Percentiles rank a stretch among this genome's conserved stretches.
phyloP scores from a whole-genome alignment of 2,888 invertebrate species.

The Tetragnatha montana region DNA sequence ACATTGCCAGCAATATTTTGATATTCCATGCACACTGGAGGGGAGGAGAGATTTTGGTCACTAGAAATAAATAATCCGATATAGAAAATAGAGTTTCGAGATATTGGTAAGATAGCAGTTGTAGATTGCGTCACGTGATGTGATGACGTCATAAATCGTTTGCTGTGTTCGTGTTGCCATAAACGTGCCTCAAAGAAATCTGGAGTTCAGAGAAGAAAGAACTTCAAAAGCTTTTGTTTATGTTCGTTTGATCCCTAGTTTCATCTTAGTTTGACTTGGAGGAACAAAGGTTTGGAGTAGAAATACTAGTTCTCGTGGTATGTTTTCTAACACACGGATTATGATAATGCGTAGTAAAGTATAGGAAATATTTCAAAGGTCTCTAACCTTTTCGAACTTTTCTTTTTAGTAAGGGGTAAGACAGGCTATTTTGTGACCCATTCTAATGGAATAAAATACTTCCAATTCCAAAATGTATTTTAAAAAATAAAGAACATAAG shows the following conservation, averaged over 20 bases:
- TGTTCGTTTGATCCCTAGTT: background rate
- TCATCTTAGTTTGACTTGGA: background rate
- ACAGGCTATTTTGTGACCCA: no score
- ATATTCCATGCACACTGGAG: background rate
- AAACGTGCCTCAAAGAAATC: constrained; percentile 13
- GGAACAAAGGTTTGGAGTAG: no score
- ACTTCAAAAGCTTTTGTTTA: background rate
- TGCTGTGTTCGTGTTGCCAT: constrained; percentile 11
- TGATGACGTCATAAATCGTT: constrained; percentile 32
- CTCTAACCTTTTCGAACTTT: no score
- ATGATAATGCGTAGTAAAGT: no score
- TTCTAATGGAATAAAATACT: no score
- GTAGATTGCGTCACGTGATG: constrained; percentile 23
- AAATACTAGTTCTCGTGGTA: no score
- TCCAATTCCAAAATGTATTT: no score
- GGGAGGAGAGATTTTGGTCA: background rate
- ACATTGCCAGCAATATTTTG: background rate
- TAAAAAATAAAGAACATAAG: no score
- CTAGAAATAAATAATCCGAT: background rate
- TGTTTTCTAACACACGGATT: no score
- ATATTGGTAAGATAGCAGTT: background rate
- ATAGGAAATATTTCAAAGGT: no score
- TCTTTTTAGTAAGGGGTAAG: no score
- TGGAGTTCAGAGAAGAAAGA: background rate
- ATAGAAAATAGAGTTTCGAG: background rate